Base-by-base conservation (phyloP, 2,888 invertebrate genomes). In the Andrena minutula region DNA sequence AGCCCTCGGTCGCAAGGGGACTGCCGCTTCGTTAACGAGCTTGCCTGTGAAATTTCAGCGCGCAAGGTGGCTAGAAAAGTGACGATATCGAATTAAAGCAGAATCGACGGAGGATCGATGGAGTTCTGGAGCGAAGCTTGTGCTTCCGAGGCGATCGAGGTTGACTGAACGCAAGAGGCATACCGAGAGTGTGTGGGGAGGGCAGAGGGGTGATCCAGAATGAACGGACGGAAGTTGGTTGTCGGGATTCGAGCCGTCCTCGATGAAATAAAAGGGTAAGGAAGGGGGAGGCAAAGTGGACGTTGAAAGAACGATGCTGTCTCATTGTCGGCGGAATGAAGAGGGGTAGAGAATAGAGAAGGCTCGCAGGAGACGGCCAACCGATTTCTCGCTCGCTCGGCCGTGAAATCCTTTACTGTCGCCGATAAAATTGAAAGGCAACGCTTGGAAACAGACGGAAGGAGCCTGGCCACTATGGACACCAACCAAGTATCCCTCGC, bases 331-430 rank as follows among this genome's bases (percentile, higher is more conserved):
- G n/a, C 16, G 5, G 23, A 41, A 16, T 6, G 63, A 75, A 30
- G 56, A n/a, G 41, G 75, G 75, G 63, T 47, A 56, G 53, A 71
- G 56, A 70, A 70, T 61, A 60, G 32, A 68, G 68, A 26, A 8
- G 51, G 41, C 53, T 53, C 8, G 61, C 41, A 6, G 75, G 20
- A 23, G 16, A 64, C 64, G 61, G 53, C 26, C 51, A 35, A 35
- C 23, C 10, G 61, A 75, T 75, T 71, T 64, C 71, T 63, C 75
- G 74, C 12, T 30, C 32, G 3, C 60, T 68, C 69, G 49, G 26
- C 63, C 75, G 53, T 63, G 56, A 71, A 75, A 71, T 63, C 30
- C 53, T 71, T 56, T 56, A 41, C 47, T 20, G 63, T 56, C 47
- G 30, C 23, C 75, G 71, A 64, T 77, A 6, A 49, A 23, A 58